Evolutionary conservation across 2,797 vertebrate genomes (phyloP).

Genomic region (Tokudaia muenninki): DNA sequence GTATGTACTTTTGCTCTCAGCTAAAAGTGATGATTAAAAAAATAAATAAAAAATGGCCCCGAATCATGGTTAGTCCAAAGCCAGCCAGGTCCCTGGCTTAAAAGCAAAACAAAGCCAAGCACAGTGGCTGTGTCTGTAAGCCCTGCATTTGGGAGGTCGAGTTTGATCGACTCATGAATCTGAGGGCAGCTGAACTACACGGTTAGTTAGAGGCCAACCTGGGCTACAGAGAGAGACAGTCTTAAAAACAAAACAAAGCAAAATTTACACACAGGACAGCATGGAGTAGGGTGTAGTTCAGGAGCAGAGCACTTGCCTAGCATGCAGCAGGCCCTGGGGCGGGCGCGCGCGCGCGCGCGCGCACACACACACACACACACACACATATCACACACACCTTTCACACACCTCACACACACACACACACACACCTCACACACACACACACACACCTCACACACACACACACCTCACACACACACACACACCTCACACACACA

Average conservation of each 20-base stretch:
- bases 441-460: too few relatives aligned
- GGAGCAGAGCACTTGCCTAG: background rate
- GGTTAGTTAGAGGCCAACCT: background rate
- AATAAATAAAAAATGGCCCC: background rate
- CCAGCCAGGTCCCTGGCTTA: background rate
- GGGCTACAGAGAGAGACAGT: background rate
- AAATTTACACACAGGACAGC: background rate
- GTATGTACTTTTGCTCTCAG: background rate
- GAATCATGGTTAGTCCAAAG: background rate
- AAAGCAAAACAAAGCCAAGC: background rate
- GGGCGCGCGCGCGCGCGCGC: too few relatives aligned
- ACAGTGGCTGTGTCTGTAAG: background rate
- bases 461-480: too few relatives aligned
- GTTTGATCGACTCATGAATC: too few relatives aligned
- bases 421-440: too few relatives aligned
- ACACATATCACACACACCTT: background rate
- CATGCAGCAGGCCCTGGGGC: background rate
- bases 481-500: background rate
- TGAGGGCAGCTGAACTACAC: background rate
- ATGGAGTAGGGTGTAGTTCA: background rate
- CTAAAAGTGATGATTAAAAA: background rate
- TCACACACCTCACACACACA: background rate
- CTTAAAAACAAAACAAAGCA: background rate
- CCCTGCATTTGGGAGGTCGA: background rate
- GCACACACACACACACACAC: background rate